Evolutionary conservation across 1,140 invertebrate species (phyloP), one percentile per base, ranked within the genome.

Genomic region (Drosophila repleta): DNA sequence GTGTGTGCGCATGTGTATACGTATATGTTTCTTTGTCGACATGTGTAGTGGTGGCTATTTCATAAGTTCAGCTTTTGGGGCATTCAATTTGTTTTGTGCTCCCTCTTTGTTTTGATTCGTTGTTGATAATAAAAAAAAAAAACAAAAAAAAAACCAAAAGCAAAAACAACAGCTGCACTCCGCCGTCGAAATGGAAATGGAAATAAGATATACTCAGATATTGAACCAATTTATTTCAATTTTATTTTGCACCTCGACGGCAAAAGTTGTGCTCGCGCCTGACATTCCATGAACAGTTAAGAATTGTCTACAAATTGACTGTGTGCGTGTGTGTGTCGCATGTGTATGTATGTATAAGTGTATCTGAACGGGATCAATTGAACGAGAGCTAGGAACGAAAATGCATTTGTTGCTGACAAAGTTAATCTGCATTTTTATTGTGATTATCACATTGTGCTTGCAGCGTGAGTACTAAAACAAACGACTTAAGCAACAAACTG

Each of bases 211-310:
- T 81, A 79, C 62, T 62, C 58, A 62, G 35, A 74, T 77, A 87
- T 79, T 82, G 78, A 53, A 83, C 79, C 79, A 88, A 88, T 88
- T 88, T 88, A 88, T 83, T 88, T 88, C 63, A 88, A 88, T 88
- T 72, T 72, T 60, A 72, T 48, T 88, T 88, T 63, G 73, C 72
- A 82, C 76, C 68, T 71, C 68, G 55, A 66, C 72, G 72, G 60
- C 66, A 53, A 26, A 79, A 66, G 83, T 88, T 83, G 82, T 87
- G 74, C 6, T 11, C 57, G 70, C 62, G 63, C 62, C 35, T 15
- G 35, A 17, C 61, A 52, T 68, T 45, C 26, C 26, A 68, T 67
- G 71, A 49, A 52, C 49, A 52, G 64, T 46, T 68, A 55, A 68
- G 55, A 56, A 66, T 66, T 48, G 55, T 55, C 24, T 20, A 20